phyloP scores from a whole-genome alignment of 2,888 invertebrate genomes.

The Caenorhabditis sulstoni region DNA sequence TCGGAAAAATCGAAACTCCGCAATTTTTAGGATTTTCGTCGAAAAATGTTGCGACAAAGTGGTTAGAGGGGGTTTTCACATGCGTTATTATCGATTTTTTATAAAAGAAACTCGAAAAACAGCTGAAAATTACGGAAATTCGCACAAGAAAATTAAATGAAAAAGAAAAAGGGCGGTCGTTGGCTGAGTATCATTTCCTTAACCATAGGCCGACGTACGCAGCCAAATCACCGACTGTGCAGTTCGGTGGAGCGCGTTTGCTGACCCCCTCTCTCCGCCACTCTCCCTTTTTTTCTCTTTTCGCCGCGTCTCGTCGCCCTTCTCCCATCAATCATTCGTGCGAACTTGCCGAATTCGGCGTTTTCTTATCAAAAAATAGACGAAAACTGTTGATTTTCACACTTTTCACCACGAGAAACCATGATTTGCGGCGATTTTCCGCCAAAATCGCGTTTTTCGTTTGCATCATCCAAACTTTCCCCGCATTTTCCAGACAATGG shows the following conservation, averaged over 20 bases:
- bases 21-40: too few species aligned
- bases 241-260: conserved; percentile 54
- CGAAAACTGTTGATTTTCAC: neutral
- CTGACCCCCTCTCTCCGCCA: neutral
- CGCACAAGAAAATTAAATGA: neutral
- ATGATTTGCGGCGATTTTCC: neutral
- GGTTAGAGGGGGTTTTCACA: neutral
- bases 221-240: conserved; percentile 58
- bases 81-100: conserved; percentile 6
- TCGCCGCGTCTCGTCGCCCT: neutral
- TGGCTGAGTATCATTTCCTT: conserved; percentile 54
- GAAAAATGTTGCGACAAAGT: neutral
- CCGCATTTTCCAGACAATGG: conserved; percentile 46
- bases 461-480: conserved; percentile 17
- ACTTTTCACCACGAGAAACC: neutral
- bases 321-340: conserved; percentile 10
- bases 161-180: conserved; percentile 44
- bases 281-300: conserved; percentile 26
- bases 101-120: neutral
- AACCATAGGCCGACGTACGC: conserved; percentile 45
- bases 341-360: neutral
- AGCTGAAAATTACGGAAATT: conserved; percentile 21
- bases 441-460: neutral
- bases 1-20: conserved; percentile 1
- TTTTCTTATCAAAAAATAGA: conserved; percentile 2